phyloP scores from a whole-genome alignment of 2,797 vertebrate species.

The Sebastes alutus region DNA sequence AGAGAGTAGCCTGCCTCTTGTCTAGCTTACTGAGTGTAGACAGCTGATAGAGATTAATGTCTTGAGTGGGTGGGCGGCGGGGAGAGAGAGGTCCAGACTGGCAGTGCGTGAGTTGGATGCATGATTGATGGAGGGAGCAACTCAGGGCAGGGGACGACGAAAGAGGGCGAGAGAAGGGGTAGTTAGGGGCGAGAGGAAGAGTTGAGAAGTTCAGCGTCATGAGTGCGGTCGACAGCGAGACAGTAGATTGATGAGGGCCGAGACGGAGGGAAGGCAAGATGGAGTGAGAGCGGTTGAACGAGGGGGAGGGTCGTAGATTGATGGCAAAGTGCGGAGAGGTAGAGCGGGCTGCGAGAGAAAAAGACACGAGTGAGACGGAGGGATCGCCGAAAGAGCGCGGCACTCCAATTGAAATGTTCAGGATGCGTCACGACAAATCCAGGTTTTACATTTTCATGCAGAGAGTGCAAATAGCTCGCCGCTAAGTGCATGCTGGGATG shows the following conservation, averaged over 20 bases:
- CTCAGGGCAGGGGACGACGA: slow-evolving; percentile 40
- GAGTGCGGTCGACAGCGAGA: slow-evolving; percentile 44
- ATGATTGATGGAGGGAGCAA: slow-evolving; percentile 71
- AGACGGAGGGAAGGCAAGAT: slow-evolving; percentile 41
- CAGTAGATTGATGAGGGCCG: slow-evolving; percentile 57
- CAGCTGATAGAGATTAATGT: slow-evolving; percentile 80
- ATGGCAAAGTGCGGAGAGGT: slow-evolving; percentile 48
- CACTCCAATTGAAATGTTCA: slow-evolving; percentile 28
- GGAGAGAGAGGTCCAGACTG: slow-evolving; percentile 57
- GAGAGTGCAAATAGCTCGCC: background rate
- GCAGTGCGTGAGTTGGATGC: slow-evolving; percentile 60
- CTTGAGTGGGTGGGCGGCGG: slow-evolving; percentile 59
- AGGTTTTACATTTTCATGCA: slow-evolving; percentile 33
- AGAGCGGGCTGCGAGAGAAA: slow-evolving; percentile 1
- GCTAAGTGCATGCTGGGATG: slow-evolving; percentile 34
- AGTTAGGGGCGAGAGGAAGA: slow-evolving; percentile 62
- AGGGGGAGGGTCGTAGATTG: slow-evolving; percentile 43
- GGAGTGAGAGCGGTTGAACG: slow-evolving; percentile 32
- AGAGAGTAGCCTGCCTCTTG: slow-evolving; percentile 49
- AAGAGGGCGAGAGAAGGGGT: slow-evolving; percentile 40
- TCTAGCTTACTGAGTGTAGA: slow-evolving; percentile 61
- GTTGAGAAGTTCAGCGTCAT: slow-evolving; percentile 63
- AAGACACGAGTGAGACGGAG: slow-evolving; percentile 11
- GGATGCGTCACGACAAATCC: slow-evolving; percentile 9
- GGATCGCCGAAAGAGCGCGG: background rate